Percentiles rank a stretch among this genome's conserved stretches.
Evolutionary conservation across 2,888 invertebrate species (phyloP).

Genomic region (Alitta virens): DNA sequence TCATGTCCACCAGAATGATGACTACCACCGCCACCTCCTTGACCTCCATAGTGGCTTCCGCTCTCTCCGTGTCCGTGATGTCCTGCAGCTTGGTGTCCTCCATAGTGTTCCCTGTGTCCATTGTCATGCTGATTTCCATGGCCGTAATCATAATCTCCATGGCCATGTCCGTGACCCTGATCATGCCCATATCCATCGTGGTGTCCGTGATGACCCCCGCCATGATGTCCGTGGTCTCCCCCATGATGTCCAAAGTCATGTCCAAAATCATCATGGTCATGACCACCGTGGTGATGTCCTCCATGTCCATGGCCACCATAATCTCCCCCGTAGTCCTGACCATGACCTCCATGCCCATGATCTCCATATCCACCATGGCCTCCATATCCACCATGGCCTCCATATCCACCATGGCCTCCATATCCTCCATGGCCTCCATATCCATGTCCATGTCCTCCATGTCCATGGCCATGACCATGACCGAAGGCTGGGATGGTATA

Average conservation of each 20-base stretch:
- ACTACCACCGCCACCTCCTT: no score
- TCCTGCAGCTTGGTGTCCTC: neutral
- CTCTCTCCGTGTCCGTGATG: neutral
- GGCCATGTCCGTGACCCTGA: neutral
- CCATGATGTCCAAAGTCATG: conserved; percentile 5
- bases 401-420: no score
- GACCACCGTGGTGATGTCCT: neutral
- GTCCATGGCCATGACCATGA: no score
- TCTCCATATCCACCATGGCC: neutral
- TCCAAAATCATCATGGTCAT: neutral
- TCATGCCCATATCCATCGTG: conserved; percentile 1
- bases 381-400: no score
- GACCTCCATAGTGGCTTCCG: no score
- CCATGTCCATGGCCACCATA: conserved; percentile 2
- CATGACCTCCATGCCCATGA: conserved; percentile 5
- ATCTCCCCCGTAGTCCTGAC: neutral
- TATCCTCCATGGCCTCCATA: no score
- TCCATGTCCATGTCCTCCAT: no score
- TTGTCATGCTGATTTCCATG: conserved; percentile 1
- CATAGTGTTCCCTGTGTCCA: neutral
- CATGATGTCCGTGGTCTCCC: neutral
- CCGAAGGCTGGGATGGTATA: no score
- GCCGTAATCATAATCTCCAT: neutral
- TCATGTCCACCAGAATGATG: no score
- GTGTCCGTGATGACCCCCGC: neutral